Percentiles rank a stretch among this genome's conserved stretches.
phyloP scores from a whole-genome alignment of 2,113 vertebrate species.

The Sprattus sprattus region DNA sequence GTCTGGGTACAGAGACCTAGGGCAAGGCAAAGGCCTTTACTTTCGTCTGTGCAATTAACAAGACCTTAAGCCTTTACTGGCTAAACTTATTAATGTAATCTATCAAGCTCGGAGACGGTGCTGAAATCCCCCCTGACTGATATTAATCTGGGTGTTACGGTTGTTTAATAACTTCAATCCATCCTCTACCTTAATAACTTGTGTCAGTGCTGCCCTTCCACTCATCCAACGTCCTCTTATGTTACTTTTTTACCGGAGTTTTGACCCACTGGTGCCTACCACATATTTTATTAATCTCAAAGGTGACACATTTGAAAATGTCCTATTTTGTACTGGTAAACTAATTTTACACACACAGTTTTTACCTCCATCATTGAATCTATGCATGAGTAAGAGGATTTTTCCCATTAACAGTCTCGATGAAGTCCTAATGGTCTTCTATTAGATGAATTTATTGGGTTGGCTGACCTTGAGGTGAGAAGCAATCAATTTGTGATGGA shows the following conservation, averaged over 20 bases:
- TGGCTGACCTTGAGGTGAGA: background rate
- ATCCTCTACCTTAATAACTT: background rate
- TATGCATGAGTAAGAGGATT: background rate
- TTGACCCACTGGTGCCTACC: background rate
- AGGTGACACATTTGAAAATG: background rate
- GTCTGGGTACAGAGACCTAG: background rate
- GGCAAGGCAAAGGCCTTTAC: background rate
- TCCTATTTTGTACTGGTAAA: background rate
- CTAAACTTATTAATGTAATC: constrained; percentile 10
- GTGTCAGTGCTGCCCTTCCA: background rate
- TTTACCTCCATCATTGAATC: background rate
- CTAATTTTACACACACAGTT: background rate
- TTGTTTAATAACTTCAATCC: background rate
- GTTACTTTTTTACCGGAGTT: background rate
- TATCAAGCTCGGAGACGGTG: background rate
- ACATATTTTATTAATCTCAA: background rate
- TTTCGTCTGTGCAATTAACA: background rate
- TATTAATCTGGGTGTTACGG: background rate
- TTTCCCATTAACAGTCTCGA: background rate
- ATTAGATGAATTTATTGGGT: background rate
- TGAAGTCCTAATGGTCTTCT: background rate
- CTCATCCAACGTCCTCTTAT: background rate
- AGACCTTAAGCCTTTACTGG: constrained; percentile 7
- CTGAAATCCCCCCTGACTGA: background rate
- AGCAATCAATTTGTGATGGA: background rate